Evolutionary conservation across 1,140 invertebrate genomes (phyloP), one percentile per base, ranked within the genome.

Genomic region (Drosophila asahinai): DNA sequence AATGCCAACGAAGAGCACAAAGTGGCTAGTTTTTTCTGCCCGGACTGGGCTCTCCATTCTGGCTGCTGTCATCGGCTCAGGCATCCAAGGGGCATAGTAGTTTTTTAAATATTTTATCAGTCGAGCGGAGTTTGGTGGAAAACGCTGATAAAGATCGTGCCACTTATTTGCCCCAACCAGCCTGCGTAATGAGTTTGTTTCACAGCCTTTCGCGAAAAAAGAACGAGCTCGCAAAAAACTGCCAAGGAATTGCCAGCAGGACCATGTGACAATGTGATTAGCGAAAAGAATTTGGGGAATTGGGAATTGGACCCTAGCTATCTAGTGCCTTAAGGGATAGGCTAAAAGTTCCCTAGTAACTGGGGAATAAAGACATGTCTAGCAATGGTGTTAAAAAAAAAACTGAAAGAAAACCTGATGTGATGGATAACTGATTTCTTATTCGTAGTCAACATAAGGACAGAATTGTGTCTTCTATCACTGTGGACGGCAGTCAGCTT

Each of bases 81-180:
- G 75, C 76, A 71, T 55, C 74, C 74, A 33, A 49, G 60, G 15
- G 40, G 58, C 48, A 62, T 55, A 63, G 58, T 64, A 48, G 80
- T 77, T 81, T 77, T 84, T 90, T 73, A 90, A 90, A 90, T 90
- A 90, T 86, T 90, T 90, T 86, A 90, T 90, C 86, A 90, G 86
- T 51, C 40, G 58, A 25, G n/a, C 55, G 49, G 57, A 90, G 86
- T 90, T 90, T 90, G 67, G 75, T 82, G 86, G 86, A 90, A 89
- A 71, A 77, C 72, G 82, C 71, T 90, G 86, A 90, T 90, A 90
- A 80, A 70, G 58, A 90, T 90, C 86, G 79, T 72, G 86, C 72
- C 86, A 90, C 71, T 83, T 89, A 79, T 83, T 79, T 22, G 47
- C 38, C 36, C 25, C 27, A 60, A 52, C 60, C 43, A 51, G 61